Conservation (phyloP, 2,888 invertebrate species). For the Abscondita cerata region DNA sequence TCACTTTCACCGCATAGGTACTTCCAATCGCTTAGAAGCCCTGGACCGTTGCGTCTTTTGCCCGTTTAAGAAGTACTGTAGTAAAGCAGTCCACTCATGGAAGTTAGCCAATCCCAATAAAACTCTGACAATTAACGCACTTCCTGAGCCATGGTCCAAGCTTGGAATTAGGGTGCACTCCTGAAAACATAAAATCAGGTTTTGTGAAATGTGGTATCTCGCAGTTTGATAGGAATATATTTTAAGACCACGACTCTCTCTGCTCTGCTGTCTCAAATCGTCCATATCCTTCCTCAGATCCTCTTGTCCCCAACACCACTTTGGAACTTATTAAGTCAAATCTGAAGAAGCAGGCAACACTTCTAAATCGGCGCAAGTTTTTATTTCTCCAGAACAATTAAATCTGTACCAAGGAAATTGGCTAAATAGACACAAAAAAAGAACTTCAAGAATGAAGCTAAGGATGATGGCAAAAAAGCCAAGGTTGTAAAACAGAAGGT, state of each 20-base stretch:
- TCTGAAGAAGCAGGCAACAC: neutral
- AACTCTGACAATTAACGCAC: conserved; percentile 25
- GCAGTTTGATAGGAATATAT: conserved; percentile 20
- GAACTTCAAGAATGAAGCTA: conserved; percentile 5
- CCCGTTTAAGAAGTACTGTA: conserved; percentile 28
- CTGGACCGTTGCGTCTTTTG: conserved; percentile 29
- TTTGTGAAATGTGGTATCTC: conserved; percentile 25
- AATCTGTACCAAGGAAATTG: neutral
- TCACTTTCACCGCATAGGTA: conserved; percentile 5
- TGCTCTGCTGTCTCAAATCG: conserved; percentile 18
- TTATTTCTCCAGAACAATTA: conserved; percentile 7
- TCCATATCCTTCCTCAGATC: neutral
- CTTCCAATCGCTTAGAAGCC: conserved; percentile 12
- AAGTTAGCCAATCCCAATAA: conserved; percentile 38
- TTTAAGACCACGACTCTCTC: too few relatives aligned
- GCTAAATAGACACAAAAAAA: conserved; percentile 4
- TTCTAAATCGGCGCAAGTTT: neutral
- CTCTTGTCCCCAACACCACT: neutral
- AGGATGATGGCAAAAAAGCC: neutral
- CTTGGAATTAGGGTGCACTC: conserved; percentile 9
- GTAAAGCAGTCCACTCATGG: conserved; percentile 11
- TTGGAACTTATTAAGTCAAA: neutral
- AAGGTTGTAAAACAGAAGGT: neutral
- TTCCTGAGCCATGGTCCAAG: too few relatives aligned
- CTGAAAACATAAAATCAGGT: conserved; percentile 25